phyloP scores from a whole-genome alignment of 2,888 invertebrate genomes.

The Eubasilissa splendida region DNA sequence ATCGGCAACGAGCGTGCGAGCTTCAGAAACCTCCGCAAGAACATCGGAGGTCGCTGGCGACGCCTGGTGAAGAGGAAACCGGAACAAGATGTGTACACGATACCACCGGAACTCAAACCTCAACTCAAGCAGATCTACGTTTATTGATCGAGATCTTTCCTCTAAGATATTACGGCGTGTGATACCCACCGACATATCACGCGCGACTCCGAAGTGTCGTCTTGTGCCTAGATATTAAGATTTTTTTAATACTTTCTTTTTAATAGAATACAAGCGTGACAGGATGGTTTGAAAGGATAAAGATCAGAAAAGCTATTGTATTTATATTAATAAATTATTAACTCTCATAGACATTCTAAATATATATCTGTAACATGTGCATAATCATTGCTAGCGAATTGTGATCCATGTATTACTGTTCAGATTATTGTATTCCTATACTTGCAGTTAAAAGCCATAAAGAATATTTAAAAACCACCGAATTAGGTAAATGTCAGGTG shows the following conservation, averaged over 20 bases:
- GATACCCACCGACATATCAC: constrained; percentile 54
- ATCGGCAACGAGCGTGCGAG: constrained; percentile 81
- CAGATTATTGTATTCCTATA: constrained; percentile 35
- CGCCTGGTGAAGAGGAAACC: constrained; percentile 89
- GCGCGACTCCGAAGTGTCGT: constrained; percentile 53
- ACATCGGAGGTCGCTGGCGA: constrained; percentile 89
- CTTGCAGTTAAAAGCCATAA: constrained; percentile 41
- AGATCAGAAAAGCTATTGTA: constrained; percentile 40
- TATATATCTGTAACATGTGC: constrained; percentile 14
- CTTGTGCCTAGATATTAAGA: constrained; percentile 51
- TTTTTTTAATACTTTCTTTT: constrained; percentile 53
- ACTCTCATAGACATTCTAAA: constrained; percentile 37
- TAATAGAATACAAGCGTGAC: constrained; percentile 41
- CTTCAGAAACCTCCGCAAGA: constrained; percentile 88
- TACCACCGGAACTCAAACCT: constrained; percentile 89
- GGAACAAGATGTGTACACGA: constrained; percentile 85
- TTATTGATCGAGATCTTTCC: constrained; percentile 72
- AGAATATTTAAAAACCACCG: constrained; percentile 32
- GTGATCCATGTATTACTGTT: constrained; percentile 27
- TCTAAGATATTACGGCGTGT: constrained; percentile 53
- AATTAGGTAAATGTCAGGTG: constrained; percentile 24
- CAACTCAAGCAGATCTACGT: constrained; percentile 92
- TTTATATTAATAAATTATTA: constrained; percentile 30
- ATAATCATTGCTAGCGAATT: constrained; percentile 35
- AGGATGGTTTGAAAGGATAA: constrained; percentile 46